phyloP scores from a whole-genome alignment of 1,140 invertebrate genomes.

The Anoplophora glabripennis region DNA sequence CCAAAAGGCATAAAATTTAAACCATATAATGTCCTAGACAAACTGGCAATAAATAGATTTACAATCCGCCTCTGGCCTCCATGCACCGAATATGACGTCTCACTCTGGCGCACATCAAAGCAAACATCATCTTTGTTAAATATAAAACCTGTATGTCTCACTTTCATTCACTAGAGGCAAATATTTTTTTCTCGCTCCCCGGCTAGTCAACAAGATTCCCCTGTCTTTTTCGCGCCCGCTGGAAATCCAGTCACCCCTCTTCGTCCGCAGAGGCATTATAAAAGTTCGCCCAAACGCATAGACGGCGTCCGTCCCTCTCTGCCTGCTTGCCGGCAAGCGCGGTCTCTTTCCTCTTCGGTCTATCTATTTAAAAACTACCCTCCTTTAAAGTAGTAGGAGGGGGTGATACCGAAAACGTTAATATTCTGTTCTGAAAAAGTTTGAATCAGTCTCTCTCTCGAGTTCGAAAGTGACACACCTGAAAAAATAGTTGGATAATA shows the following conservation, averaged over 20 bases:
- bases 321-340: slow-evolving; percentile 3
- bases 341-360: slow-evolving; percentile 31
- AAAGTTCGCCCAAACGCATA: slow-evolving; percentile 30
- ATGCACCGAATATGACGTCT: slow-evolving; percentile 37
- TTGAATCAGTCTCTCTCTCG: slow-evolving; percentile 28
- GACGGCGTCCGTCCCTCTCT: slow-evolving; percentile 5
- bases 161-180: slow-evolving; percentile 38
- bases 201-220: slow-evolving; percentile 38
- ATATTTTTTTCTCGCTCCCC: slow-evolving; percentile 43
- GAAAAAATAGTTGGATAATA: slow-evolving; percentile 10
- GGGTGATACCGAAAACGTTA: slow-evolving; percentile 24
- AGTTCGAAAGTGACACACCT: slow-evolving; percentile 21
- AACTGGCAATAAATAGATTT: slow-evolving; percentile 6
- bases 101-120: slow-evolving; percentile 23
- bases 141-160: slow-evolving; percentile 36
- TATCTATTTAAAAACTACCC: slow-evolving; percentile 50
- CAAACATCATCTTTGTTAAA: slow-evolving; percentile 14
- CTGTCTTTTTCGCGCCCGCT: slow-evolving; percentile 29
- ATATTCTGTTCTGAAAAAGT: slow-evolving; percentile 37
- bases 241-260: slow-evolving; percentile 23
- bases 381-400: slow-evolving; percentile 40
- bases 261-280: slow-evolving; percentile 34
- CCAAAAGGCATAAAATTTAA: not conserved
- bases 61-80: slow-evolving; percentile 20
- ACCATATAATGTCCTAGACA: slow-evolving; percentile 8